phyloP scores from a whole-genome alignment of 2,888 invertebrate species.

The Spisula subtruncata region DNA sequence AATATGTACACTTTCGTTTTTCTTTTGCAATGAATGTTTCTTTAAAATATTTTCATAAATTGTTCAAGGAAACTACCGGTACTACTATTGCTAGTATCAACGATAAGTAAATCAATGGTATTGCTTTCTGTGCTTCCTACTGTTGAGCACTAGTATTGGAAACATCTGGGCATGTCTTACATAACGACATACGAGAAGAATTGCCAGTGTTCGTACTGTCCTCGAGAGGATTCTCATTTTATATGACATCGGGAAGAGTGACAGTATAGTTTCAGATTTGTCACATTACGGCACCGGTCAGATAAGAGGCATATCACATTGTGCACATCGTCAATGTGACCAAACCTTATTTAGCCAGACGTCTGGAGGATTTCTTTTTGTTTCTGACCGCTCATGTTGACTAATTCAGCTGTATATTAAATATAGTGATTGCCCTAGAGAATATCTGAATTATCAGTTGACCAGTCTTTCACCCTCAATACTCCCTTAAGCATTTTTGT shows the following conservation, averaged over 20 bases:
- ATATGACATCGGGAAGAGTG: background rate
- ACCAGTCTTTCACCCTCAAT: conserved; percentile 1
- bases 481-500: conserved; percentile 11
- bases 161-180: too few relatives aligned
- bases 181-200: background rate
- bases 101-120: too few relatives aligned
- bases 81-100: too few relatives aligned
- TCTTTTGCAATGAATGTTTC: too few relatives aligned
- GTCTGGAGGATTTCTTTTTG: background rate
- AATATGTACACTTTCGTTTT: too few relatives aligned
- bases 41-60: too few relatives aligned
- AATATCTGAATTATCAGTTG: background rate
- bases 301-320: background rate
- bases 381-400: background rate
- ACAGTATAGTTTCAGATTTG: conserved; percentile 1
- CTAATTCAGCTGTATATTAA: background rate
- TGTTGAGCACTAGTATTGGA: too few relatives aligned
- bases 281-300: background rate
- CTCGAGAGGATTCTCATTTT: background rate
- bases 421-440: conserved; percentile 4
- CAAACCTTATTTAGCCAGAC: background rate
- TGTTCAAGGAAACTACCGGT: too few relatives aligned
- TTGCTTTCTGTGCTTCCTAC: too few relatives aligned
- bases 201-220: background rate
- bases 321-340: background rate